Percentiles rank a stretch among this genome's conserved stretches.
Evolutionary conservation across 2,888 invertebrate species (phyloP).

Genomic region (Dasypolia templi): DNA sequence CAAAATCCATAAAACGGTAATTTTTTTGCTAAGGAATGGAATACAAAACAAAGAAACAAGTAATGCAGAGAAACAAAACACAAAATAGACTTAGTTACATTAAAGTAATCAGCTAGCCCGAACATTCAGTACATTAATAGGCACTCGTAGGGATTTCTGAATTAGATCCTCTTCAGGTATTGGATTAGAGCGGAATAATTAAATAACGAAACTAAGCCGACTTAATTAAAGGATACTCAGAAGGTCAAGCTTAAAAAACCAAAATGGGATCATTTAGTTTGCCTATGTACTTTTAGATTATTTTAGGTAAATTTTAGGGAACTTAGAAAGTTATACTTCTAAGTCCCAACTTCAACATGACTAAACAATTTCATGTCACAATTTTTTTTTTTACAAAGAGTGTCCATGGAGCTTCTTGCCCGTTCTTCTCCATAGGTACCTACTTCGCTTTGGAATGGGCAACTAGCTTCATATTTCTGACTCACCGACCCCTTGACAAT

Average conservation of each 20-base stretch:
- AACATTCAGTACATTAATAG: constrained; percentile 59
- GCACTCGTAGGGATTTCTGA: constrained; percentile 58
- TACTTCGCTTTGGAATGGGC: no score
- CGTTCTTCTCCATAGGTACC: no score
- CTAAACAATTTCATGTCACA: no score
- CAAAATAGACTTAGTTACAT: constrained; percentile 40
- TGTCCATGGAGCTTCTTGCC: no score
- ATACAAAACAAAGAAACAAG: not conserved
- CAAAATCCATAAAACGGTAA: not conserved
- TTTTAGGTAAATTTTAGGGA: no score
- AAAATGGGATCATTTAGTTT: not conserved
- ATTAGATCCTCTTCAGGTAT: constrained; percentile 58
- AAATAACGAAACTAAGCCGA: constrained; percentile 55
- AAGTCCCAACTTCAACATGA: no score
- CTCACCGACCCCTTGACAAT: no score
- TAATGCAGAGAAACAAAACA: constrained; percentile 17
- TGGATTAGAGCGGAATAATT: constrained; percentile 61
- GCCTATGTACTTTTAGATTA: no score
- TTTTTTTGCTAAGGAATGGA: not conserved
- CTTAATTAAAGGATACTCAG: not conserved
- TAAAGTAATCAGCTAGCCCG: constrained; percentile 60
- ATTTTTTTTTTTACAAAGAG: no score
- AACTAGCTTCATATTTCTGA: no score
- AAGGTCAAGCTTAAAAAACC: not conserved
- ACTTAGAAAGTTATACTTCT: no score